phyloP scores from a whole-genome alignment of 2,888 invertebrate species.

The Balanococcus diminutus region DNA sequence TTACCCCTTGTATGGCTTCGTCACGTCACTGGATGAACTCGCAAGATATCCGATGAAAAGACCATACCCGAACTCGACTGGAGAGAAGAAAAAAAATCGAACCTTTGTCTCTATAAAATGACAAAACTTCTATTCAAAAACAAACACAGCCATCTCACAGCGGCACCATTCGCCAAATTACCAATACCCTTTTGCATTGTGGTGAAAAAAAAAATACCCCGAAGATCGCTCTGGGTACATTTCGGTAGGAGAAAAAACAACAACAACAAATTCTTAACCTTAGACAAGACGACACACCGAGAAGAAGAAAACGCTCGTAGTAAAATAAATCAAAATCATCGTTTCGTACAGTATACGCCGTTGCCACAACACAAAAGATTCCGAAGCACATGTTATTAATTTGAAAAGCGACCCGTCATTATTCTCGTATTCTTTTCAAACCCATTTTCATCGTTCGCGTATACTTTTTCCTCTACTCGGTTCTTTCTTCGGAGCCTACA shows the following conservation, averaged over 20 bases:
- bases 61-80: no score
- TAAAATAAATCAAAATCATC: constrained; percentile 47
- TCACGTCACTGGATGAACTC: no score
- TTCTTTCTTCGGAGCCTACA: constrained; percentile 8
- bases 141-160: neutral
- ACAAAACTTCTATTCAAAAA: neutral
- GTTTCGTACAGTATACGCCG: neutral
- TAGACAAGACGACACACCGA: constrained; percentile 31
- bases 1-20: no score
- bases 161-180: neutral
- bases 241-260: neutral
- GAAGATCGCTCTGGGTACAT: neutral
- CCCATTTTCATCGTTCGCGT: constrained; percentile 14
- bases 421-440: constrained; percentile 19
- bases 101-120: neutral
- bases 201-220: neutral
- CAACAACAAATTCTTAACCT: constrained; percentile 27
- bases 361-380: constrained; percentile 33
- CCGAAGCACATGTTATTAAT: constrained; percentile 51
- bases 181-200: neutral
- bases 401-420: constrained; percentile 37
- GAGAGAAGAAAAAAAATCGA: no score
- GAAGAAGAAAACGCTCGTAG: constrained; percentile 30
- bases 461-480: neutral
- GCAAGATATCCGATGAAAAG: no score